Evolutionary conservation across 2,888 invertebrate genomes (phyloP).

Genomic region (Ceraclea dissimilis): DNA sequence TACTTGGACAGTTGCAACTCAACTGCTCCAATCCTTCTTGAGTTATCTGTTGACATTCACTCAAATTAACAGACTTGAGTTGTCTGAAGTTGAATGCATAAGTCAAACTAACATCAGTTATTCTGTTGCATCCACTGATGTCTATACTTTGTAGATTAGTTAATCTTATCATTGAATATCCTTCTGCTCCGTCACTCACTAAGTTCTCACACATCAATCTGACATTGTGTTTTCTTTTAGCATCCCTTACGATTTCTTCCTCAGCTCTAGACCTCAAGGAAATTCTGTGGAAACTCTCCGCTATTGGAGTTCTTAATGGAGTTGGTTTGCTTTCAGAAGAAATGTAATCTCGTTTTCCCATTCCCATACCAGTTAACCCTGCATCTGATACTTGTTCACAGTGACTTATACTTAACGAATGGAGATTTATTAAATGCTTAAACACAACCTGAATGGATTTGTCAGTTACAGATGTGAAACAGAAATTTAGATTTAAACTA

Average conservation of each 20-base stretch:
- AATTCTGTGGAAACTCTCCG: constrained; percentile 34
- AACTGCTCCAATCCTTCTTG: constrained; percentile 55
- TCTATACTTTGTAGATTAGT: constrained; percentile 52
- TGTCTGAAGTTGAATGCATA: constrained; percentile 61
- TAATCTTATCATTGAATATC: constrained; percentile 49
- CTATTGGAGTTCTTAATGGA: not conserved
- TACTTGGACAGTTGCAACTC: constrained; percentile 58
- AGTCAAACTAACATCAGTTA: constrained; percentile 64
- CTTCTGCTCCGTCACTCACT: constrained; percentile 37
- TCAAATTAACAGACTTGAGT: constrained; percentile 53
- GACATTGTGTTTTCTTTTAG: constrained; percentile 55
- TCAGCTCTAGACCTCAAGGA: constrained; percentile 60
- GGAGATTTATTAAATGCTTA: constrained; percentile 51
- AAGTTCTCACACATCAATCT: constrained; percentile 54
- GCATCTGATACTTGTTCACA: constrained; percentile 63
- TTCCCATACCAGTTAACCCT: constrained; percentile 61
- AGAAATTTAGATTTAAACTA: constrained; percentile 57
- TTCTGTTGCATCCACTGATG: constrained; percentile 59
- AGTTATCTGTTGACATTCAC: constrained; percentile 63
- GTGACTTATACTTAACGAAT: constrained; percentile 55
- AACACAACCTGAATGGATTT: constrained; percentile 60
- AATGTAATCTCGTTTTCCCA: constrained; percentile 34
- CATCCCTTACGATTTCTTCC: constrained; percentile 60
- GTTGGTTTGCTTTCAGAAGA: not conserved
- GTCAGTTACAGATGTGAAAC: constrained; percentile 65